Percentiles rank a stretch among this genome's conserved stretches.
Evolutionary conservation across 1,140 invertebrate genomes (phyloP).

Genomic region (Hypothenemus hampei): DNA sequence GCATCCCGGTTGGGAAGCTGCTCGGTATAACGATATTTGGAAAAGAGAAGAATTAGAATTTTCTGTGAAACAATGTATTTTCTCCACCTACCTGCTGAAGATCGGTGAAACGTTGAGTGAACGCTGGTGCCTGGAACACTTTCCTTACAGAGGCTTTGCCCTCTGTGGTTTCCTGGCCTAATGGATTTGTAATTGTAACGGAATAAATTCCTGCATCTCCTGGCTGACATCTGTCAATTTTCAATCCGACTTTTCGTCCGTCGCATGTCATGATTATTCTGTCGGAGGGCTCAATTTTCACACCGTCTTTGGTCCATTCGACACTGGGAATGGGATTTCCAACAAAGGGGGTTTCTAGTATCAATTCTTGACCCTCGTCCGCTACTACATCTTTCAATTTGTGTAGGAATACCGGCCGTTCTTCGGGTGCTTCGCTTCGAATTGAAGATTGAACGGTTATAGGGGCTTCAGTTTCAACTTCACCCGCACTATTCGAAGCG

Average conservation of each 20-base stretch:
- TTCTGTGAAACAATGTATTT: neutral
- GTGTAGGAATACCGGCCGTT: conserved; percentile 69
- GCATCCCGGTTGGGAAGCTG: conserved; percentile 69
- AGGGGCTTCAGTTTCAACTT: conserved; percentile 61
- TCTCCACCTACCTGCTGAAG: conserved; percentile 65
- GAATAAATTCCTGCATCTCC: conserved; percentile 74
- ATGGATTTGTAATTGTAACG: conserved; percentile 67
- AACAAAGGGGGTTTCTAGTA: conserved; percentile 62
- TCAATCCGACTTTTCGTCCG: conserved; percentile 73
- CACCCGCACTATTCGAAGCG: conserved; percentile 71
- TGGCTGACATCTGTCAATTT: conserved; percentile 64
- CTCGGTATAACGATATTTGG: too few species aligned
- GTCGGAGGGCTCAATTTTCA: conserved; percentile 58
- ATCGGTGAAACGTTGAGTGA: conserved; percentile 79
- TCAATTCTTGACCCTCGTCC: conserved; percentile 70
- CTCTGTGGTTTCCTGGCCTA: conserved; percentile 64
- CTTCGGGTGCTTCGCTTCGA: conserved; percentile 58
- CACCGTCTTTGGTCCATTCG: conserved; percentile 76
- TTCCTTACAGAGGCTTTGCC: conserved; percentile 72
- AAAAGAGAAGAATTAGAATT: too few species aligned
- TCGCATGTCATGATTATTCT: conserved; percentile 69
- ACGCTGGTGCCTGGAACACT: conserved; percentile 71
- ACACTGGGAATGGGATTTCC: conserved; percentile 87
- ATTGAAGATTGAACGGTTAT: conserved; percentile 55
- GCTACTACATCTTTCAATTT: conserved; percentile 66